A percentile compares a stretch with the other conserved stretches of the same genome.
Conservation (phyloP, 2,888 invertebrate species). For the Phortica magna region DNA sequence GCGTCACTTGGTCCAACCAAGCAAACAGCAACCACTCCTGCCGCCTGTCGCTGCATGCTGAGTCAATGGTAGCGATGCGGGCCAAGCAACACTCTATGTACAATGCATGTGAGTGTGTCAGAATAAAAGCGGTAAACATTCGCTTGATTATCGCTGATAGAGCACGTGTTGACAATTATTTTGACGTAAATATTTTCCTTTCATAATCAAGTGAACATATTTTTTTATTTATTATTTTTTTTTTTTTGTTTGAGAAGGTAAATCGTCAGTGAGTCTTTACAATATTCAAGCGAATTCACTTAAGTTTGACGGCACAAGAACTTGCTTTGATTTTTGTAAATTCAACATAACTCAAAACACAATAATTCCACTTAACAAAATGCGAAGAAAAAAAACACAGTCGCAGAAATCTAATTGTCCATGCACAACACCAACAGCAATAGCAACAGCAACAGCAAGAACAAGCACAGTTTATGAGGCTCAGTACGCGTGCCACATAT, state of each 20-base stretch:
- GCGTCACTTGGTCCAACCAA: background rate
- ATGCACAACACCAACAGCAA: background rate
- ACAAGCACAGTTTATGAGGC: background rate
- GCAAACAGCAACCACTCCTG: background rate
- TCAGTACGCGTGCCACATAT: slow-evolving; percentile 73
- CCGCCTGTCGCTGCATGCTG: slow-evolving; percentile 1
- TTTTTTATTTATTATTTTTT: background rate
- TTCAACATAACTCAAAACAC: too few species aligned
- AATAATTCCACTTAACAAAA: too few species aligned
- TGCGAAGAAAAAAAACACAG: too few species aligned
- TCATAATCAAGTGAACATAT: slow-evolving; percentile 21
- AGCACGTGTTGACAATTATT: slow-evolving; percentile 75
- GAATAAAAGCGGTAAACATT: slow-evolving; percentile 19
- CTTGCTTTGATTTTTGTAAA: too few species aligned
- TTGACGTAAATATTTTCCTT: slow-evolving; percentile 57
- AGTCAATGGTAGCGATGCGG: slow-evolving; percentile 24
- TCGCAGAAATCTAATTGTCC: background rate
- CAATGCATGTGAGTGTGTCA: slow-evolving; percentile 22
- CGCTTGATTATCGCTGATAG: slow-evolving; percentile 70
- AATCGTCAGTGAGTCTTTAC: too few species aligned
- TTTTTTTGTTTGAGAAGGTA: background rate
- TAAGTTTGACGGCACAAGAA: too few species aligned
- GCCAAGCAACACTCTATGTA: background rate
- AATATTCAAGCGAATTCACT: too few species aligned
- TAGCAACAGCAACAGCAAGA: background rate